Evolutionary conservation across 37 sponge, comb jelly and placozoan species (phyloP).

Genomic region (Spongia lamella): DNA sequence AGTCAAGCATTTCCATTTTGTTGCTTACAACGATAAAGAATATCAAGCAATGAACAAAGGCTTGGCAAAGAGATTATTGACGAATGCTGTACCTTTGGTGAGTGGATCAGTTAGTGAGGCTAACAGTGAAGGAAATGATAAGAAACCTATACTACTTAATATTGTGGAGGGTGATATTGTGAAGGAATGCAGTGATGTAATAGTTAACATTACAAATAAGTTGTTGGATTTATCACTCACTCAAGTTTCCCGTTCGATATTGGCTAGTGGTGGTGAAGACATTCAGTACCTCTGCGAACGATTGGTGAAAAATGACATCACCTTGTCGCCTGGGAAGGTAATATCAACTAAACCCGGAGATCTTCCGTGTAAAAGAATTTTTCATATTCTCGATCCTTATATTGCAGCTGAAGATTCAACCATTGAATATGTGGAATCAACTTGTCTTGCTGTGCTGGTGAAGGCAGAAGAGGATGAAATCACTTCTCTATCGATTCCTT

Average conservation of each 20-base stretch:
- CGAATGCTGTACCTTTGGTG: no score
- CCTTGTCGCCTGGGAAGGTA: conserved; percentile 20
- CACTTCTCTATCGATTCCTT: no score
- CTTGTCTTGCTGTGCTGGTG: no score
- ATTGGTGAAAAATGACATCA: no score
- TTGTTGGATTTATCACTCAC: conserved; percentile 13
- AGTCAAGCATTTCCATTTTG: conserved; percentile 19
- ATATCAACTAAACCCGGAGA: conserved; percentile 14
- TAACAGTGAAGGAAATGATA: neutral
- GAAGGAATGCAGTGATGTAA: conserved; percentile 35
- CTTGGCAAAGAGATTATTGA: no score
- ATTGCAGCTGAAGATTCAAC: no score
- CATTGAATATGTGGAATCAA: no score
- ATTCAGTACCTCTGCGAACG: no score
- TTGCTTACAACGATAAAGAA: conserved; percentile 15
- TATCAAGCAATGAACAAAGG: conserved; percentile 14
- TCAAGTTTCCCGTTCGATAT: conserved; percentile 22
- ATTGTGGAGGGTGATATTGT: conserved; percentile 30
- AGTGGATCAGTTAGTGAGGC: no score
- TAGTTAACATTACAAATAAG: conserved; percentile 49
- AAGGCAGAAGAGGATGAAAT: no score
- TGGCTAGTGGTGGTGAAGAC: conserved; percentile 33
- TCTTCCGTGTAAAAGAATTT: conserved; percentile 44
- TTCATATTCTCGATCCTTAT: conserved; percentile 18
- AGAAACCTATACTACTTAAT: neutral